phyloP scores from a whole-genome alignment of 37 sponge, comb jelly and placozoan species.

The Spongilla lacustris region DNA sequence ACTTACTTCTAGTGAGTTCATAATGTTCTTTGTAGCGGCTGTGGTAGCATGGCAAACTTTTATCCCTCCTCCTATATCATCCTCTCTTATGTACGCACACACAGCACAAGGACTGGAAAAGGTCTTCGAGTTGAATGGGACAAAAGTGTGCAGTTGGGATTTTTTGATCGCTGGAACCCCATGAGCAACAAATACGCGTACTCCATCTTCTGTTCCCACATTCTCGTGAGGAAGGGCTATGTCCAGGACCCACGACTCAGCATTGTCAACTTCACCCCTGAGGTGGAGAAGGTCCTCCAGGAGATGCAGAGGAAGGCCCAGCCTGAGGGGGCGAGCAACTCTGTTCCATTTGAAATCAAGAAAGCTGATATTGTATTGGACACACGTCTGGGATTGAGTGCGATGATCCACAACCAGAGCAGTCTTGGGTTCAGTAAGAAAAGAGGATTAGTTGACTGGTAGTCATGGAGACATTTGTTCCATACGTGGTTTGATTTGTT shows the following conservation, averaged over 20 bases:
- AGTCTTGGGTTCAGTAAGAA: conserved; percentile 74
- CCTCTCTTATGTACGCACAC: too few relatives aligned
- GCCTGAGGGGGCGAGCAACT: not conserved
- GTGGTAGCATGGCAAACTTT: too few relatives aligned
- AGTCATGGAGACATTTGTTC: too few relatives aligned
- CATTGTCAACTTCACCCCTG: conserved; percentile 16
- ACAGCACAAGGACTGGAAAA: conserved; percentile 48
- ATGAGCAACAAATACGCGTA: conserved; percentile 35
- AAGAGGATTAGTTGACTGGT: conserved; percentile 69
- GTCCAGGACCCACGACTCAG: conserved; percentile 21
- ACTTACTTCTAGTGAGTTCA: conserved; percentile 60
- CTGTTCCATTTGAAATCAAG: conserved; percentile 8
- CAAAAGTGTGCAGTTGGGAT: conserved; percentile 32
- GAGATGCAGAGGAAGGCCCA: conserved; percentile 11
- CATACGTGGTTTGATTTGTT: too few relatives aligned
- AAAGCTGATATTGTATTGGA: conserved; percentile 39
- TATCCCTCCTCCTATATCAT: too few relatives aligned
- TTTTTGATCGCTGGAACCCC: conserved; percentile 77
- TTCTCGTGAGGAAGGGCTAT: conserved; percentile 36
- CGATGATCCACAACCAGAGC: conserved; percentile 71
- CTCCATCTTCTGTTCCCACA: conserved; percentile 64
- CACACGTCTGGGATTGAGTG: conserved; percentile 43
- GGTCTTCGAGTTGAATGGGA: conserved; percentile 65
- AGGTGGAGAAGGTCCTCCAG: conserved; percentile 45
- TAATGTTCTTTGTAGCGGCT: not conserved